A percentile compares a stretch with the other conserved stretches of the same genome.
Conservation (phyloP, 2,797 vertebrate species). For the Fundulus diaphanus region DNA sequence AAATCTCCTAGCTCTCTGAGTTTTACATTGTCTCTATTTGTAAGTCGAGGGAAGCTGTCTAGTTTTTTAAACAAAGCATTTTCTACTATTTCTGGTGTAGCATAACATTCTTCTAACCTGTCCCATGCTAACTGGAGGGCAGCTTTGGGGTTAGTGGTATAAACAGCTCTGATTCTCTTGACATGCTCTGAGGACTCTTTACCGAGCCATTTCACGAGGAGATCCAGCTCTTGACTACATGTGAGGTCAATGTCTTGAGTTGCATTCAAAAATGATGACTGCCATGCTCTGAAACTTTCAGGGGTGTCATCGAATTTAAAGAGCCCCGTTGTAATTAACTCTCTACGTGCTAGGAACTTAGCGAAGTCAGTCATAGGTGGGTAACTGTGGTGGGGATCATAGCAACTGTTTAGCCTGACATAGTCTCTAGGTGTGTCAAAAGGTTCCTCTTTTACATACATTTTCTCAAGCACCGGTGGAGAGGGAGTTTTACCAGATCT, state of each 20-base stretch:
- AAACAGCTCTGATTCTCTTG: neutral
- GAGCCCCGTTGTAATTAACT: neutral
- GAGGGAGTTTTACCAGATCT: no score
- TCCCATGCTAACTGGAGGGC: neutral
- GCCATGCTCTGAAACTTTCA: neutral
- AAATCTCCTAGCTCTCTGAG: neutral
- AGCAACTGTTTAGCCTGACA: no score
- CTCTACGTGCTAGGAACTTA: neutral
- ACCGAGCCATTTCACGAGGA: neutral
- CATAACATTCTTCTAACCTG: neutral
- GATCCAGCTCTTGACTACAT: no score
- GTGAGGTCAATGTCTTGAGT: no score
- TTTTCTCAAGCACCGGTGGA: neutral
- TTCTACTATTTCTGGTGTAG: neutral
- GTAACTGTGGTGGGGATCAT: neutral
- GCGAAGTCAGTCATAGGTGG: neutral
- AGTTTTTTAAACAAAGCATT: no score
- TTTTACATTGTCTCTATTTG: neutral
- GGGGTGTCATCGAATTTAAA: conserved; percentile 1
- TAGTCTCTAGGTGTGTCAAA: no score
- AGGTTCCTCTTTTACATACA: no score
- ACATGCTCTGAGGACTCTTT: neutral
- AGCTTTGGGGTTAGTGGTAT: neutral
- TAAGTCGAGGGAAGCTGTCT: no score
- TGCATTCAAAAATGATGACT: no score